Base-by-base conservation (phyloP, 2,797 vertebrate genomes). In the Pelobates cultripes region DNA sequence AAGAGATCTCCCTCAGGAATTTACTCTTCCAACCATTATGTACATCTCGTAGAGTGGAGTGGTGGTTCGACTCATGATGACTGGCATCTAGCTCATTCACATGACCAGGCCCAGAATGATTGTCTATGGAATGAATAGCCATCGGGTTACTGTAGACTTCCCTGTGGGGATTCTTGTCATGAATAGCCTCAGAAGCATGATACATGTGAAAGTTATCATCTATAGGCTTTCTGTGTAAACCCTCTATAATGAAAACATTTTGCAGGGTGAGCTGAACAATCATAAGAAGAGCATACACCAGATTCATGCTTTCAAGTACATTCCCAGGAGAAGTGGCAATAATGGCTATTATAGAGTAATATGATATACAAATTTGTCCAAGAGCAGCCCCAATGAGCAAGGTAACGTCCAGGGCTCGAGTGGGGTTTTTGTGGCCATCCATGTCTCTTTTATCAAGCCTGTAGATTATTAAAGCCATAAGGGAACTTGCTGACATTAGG, bases 171-270 rank as follows among this genome's bases (percentile, higher is more conserved):
- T 92, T n/a, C 90, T 94, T 85, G 87, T 89, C 89, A 88, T 89
- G 75, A 63, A 83, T 43, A 67, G 78, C 43, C 87, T 86, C 0
- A 0, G 81, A 83, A 47, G 3, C 7, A 4, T 74, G 17, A 0
- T n/a, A 3, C 5, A 6, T 44, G 2, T 71, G 70, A 2, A 88
- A 87, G 1, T 86, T 85, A 4, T 86, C 86, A 13, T 94, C 90
- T 1, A 92, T 88, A 0, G 97, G 97, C 53, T 96, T 91, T 42
- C 97, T 93, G 75, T 97, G 96, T 15, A 99, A 94, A n/a, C 97
- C 97, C 87, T 98, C 96, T 0, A 98, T 95, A 67, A 99, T 94
- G 87, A 99, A 99, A 70, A 94, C 84, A 0, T 99, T 99, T 90
- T 99, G 98, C 87, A 97, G 93, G 77, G 92, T 94, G 42, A 97